A percentile compares a stretch with the other conserved stretches of the same genome.
Conservation (phyloP, 2,113 vertebrate species). For the Chlorodrepanis virens region DNA sequence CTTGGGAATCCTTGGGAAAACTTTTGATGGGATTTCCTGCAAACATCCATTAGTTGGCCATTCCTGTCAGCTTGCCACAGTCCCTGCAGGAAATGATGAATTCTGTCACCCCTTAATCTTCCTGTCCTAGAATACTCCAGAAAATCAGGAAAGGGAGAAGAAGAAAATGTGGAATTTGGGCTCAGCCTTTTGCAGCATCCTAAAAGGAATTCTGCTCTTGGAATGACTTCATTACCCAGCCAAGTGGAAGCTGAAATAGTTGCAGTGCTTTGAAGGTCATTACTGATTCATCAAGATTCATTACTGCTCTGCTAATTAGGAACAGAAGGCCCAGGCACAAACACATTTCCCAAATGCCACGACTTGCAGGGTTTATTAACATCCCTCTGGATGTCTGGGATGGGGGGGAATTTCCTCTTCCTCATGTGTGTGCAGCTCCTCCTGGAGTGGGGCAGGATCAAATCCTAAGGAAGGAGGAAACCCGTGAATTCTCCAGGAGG, state of each 20-base stretch:
- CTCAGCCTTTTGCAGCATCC: background rate
- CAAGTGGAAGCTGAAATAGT: background rate
- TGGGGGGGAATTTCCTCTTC: background rate
- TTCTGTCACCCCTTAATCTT: background rate
- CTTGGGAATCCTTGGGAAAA: background rate
- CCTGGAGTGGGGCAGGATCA: background rate
- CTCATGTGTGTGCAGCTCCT: accelerated
- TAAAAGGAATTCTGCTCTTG: background rate
- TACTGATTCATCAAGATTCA: slow-evolving; percentile 23
- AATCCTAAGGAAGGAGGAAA: background rate
- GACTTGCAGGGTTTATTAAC: background rate
- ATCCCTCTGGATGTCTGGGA: background rate
- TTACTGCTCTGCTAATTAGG: background rate
- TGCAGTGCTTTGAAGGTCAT: slow-evolving; percentile 29
- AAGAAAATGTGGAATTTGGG: accelerated
- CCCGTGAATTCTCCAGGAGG: background rate
- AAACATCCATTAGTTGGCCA: background rate
- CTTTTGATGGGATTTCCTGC: background rate
- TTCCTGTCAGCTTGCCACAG: background rate
- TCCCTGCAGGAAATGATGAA: background rate
- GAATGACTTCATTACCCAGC: background rate
- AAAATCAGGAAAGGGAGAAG: background rate
- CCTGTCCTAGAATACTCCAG: background rate
- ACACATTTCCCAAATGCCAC: background rate
- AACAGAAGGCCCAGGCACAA: slow-evolving; percentile 18